These are phyloP conservation scores for Emys orbicularis DNA, from an alignment of 2,797 vertebrate species.

Conservation along the genomic window DNA sequence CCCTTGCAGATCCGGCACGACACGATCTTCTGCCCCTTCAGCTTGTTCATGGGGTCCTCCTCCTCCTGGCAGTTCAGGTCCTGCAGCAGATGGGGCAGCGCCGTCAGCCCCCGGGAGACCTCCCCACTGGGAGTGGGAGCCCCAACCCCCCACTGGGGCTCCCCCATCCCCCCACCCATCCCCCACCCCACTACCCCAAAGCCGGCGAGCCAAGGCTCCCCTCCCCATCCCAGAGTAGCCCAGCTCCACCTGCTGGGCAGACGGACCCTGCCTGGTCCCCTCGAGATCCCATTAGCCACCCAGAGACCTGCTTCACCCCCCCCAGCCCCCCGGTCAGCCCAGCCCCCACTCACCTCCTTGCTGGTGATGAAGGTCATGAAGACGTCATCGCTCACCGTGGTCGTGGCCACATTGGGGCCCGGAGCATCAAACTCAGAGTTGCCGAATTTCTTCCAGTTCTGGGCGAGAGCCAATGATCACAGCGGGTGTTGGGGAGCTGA, in stretches of 20 bases:
- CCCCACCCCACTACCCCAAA: too few relatives aligned
- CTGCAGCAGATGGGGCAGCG: constrained; percentile 70
- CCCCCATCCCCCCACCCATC: neutral
- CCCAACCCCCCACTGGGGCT: accelerated
- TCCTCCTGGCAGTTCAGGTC: constrained; percentile 95
- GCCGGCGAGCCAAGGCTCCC: too few relatives aligned
- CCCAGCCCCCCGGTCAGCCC: too few relatives aligned
- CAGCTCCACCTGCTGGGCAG: too few relatives aligned
- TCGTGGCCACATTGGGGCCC: constrained; percentile 95
- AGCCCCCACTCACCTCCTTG: constrained; percentile 88
- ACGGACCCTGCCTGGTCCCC: too few relatives aligned
- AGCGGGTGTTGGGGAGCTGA: accelerated
- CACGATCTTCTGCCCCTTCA: constrained; percentile 98
- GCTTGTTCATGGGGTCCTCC: constrained; percentile 97
- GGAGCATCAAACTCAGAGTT: constrained; percentile 93
- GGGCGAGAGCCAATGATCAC: neutral
- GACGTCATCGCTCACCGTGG: constrained; percentile 96
- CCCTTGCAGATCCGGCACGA: constrained; percentile 98
- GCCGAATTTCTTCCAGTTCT: constrained; percentile 99
- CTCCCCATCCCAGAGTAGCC: too few relatives aligned
- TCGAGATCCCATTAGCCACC: too few relatives aligned
- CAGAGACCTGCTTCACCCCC: too few relatives aligned
- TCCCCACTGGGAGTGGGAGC: neutral
- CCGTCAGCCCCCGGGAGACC: accelerated
- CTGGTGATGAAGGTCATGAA: constrained; percentile 98